These are phyloP conservation scores for Polypterus senegalus DNA, from an alignment of 2,113 vertebrate species.

Conservation along the genomic window DNA sequence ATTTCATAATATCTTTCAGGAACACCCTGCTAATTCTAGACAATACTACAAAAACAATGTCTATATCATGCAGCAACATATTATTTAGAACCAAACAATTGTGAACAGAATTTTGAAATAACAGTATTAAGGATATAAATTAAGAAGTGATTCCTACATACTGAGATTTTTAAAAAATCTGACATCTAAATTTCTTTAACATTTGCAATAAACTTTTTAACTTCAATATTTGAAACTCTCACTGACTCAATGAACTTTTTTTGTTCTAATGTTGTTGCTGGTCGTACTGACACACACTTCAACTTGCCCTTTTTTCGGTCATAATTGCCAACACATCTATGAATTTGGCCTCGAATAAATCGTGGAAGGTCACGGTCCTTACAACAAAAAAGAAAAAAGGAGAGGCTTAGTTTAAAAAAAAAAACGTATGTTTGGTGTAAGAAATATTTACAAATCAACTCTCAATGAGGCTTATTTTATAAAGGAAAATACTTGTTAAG, in stretches of 20 bases:
- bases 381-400: not conserved
- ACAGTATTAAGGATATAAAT: no score
- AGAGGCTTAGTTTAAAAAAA: not conserved
- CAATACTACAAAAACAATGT: no score
- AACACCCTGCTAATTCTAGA: no score
- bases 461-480: no score
- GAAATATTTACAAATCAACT: no score
- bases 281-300: conserved; percentile 74
- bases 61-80: no score
- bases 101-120: no score
- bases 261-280: conserved; percentile 64
- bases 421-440: not conserved
- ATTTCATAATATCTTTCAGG: no score
- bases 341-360: conserved; percentile 77
- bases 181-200: conserved; percentile 53
- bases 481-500: no score
- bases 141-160: not conserved
- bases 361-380: conserved; percentile 81
- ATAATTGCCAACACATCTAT: conserved; percentile 84
- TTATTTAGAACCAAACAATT: no score
- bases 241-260: conserved; percentile 66
- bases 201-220: conserved; percentile 55
- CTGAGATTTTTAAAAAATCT: not conserved
- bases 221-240: conserved; percentile 58
- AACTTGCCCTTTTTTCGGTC: conserved; percentile 62